Percentiles rank a stretch among this genome's conserved stretches.
Evolutionary conservation across 2,888 invertebrate species (phyloP).

Genomic region (Physocephala rufipes): DNA sequence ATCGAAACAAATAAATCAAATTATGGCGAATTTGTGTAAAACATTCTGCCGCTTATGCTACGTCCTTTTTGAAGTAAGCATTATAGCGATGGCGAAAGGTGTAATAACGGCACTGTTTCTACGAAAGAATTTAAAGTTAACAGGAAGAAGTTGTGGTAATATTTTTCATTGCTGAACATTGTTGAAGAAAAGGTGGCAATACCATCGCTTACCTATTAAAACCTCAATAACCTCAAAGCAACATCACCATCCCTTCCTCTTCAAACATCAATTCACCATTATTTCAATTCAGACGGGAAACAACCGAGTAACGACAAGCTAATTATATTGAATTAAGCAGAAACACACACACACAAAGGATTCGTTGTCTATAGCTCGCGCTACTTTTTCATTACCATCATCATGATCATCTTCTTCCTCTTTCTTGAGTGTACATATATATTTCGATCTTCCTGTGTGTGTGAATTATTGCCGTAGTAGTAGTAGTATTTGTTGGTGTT

Average conservation of each 20-base stretch:
- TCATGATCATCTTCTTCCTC: too few relatives aligned
- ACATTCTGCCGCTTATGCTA: too few relatives aligned
- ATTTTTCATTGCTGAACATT: neutral
- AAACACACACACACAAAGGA: conserved; percentile 11
- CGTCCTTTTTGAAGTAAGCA: too few relatives aligned
- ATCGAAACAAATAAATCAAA: too few relatives aligned
- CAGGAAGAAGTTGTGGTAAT: too few relatives aligned
- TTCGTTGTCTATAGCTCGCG: neutral
- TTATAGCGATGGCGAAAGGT: too few relatives aligned
- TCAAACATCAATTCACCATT: too few relatives aligned
- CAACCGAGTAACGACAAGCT: conserved; percentile 28
- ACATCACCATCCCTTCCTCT: too few relatives aligned
- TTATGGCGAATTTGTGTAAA: too few relatives aligned
- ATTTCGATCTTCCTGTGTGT: conserved; percentile 7
- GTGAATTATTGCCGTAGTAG: neutral
- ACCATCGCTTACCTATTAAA: conserved; percentile 7
- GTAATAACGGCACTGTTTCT: too few relatives aligned
- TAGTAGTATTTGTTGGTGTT: conserved; percentile 3
- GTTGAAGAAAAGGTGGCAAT: conserved; percentile 23
- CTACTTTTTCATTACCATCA: too few relatives aligned
- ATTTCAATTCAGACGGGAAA: neutral
- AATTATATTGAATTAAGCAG: conserved; percentile 42
- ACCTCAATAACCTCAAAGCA: neutral
- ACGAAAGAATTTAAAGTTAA: too few relatives aligned
- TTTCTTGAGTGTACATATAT: neutral